phyloP scores from a whole-genome alignment of 2,113 vertebrate genomes.

The Fulica atra region DNA sequence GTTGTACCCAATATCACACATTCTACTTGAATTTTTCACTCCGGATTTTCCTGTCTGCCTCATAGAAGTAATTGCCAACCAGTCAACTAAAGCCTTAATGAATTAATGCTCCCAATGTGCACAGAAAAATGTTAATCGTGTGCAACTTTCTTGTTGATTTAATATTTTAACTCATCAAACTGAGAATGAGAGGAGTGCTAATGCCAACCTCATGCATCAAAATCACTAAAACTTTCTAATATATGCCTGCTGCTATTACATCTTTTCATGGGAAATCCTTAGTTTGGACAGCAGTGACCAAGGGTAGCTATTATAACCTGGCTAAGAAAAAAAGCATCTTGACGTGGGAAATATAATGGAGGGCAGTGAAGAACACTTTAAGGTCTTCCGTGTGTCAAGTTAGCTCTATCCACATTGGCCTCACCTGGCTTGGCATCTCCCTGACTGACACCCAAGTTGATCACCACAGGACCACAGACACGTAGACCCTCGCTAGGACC shows the following conservation, averaged over 20 bases:
- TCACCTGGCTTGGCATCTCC: background rate
- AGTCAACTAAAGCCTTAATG: background rate
- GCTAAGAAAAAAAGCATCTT: background rate
- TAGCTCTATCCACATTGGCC: background rate
- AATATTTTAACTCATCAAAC: background rate
- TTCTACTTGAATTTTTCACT: background rate
- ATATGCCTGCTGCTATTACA: background rate
- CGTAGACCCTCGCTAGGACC: fast-evolving
- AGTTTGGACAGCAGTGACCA: background rate
- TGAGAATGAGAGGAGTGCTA: background rate
- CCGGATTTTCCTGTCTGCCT: background rate
- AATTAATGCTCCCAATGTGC: background rate
- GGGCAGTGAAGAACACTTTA: background rate
- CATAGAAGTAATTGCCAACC: background rate
- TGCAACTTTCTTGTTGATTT: background rate
- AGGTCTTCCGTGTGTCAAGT: background rate
- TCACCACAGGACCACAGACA: background rate
- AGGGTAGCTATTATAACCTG: background rate
- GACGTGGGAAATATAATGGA: fast-evolving
- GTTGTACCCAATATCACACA: background rate
- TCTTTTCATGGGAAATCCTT: background rate
- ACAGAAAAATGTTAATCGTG: background rate
- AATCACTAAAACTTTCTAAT: background rate
- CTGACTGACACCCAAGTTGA: background rate
- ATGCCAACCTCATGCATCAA: background rate